These are phyloP conservation scores for Nymphalis urticae DNA, from an alignment of 2,888 invertebrate species.

Conservation along the genomic window DNA sequence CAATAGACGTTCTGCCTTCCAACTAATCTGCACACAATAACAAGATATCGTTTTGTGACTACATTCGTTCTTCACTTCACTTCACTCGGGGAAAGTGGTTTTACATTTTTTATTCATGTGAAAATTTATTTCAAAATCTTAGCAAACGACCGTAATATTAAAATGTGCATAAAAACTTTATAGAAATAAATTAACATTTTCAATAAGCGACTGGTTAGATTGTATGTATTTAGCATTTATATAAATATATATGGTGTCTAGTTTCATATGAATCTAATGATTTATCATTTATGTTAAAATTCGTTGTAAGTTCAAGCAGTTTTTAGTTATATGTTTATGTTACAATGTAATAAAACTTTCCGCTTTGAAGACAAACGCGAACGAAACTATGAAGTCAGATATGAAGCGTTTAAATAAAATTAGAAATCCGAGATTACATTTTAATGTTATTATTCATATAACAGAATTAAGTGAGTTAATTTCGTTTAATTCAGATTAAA, in stretches of 20 bases:
- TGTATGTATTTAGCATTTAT: not conserved
- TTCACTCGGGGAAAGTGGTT: conserved; percentile 66
- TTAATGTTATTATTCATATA: not conserved
- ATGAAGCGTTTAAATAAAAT: not conserved
- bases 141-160: conserved; percentile 44
- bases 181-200: not conserved
- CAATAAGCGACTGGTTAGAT: not conserved
- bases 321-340: not conserved
- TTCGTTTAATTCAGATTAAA: conserved; percentile 5
- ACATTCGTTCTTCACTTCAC: conserved; percentile 48
- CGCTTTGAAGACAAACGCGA: not conserved
- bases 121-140: conserved; percentile 65
- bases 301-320: too few species aligned
- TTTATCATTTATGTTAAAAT: not conserved
- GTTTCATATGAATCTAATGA: not conserved
- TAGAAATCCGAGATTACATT: conserved; percentile 2
- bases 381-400: not conserved
- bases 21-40: conserved; percentile 68
- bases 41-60: conserved; percentile 54
- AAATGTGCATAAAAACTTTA: not conserved
- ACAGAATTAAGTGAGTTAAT: not conserved
- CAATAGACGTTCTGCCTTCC: conserved; percentile 32
- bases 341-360: not conserved
- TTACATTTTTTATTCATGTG: conserved; percentile 64
- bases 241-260: conserved; percentile 3